Conservation (phyloP, 2,888 invertebrate species). For the Ophion slaviceki region DNA sequence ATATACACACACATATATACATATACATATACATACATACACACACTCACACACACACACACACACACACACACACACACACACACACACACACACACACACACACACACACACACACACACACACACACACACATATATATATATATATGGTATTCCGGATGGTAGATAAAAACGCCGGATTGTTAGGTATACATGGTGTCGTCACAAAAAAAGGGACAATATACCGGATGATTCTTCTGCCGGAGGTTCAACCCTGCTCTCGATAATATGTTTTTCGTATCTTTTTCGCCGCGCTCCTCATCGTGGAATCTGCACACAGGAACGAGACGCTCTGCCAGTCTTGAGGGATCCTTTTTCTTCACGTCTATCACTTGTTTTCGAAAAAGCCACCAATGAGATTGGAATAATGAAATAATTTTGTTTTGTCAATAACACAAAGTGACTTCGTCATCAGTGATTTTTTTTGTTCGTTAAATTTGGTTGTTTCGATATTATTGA, state of each 20-base stretch:
- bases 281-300: conserved; percentile 17
- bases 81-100: no score
- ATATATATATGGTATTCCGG: conserved; percentile 18
- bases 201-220: conserved; percentile 63
- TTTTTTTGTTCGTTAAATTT: neutral
- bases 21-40: no score
- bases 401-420: neutral
- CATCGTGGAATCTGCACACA: conserved; percentile 30
- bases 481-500: neutral
- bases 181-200: conserved; percentile 54
- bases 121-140: no score
- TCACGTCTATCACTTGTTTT: neutral
- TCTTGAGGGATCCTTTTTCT: conserved; percentile 2
- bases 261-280: conserved; percentile 52
- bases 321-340: neutral
- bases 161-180: conserved; percentile 74
- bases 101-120: no score
- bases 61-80: no score
- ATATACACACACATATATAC: no score
- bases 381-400: neutral
- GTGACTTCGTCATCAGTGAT: neutral
- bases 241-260: conserved; percentile 52
- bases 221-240: conserved; percentile 60
- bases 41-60: no score
- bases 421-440: neutral